Evolutionary conservation across 2,113 vertebrate species (phyloP).

Genomic region (Aramus guarauna): DNA sequence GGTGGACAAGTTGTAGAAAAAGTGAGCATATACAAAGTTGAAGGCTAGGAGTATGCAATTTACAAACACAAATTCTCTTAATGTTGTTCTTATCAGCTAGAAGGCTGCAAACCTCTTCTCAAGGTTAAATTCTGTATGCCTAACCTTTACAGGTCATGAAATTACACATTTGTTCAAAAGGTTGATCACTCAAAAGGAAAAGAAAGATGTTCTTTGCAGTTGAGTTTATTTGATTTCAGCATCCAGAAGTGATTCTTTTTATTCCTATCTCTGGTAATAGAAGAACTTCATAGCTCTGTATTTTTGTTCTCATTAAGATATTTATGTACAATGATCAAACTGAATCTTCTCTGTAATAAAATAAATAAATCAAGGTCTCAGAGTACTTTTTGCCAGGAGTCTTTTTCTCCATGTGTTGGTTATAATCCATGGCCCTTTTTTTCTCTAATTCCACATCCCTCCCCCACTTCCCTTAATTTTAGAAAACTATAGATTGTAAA

Average conservation of each 20-base stretch:
- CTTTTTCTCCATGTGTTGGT: neutral
- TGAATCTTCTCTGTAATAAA: neutral
- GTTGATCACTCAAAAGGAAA: neutral
- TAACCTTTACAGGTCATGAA: neutral
- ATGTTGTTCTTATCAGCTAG: neutral
- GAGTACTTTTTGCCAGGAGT: neutral
- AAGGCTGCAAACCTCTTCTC: neutral
- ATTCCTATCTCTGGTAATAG: neutral
- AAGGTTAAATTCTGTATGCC: neutral
- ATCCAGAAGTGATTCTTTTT: neutral
- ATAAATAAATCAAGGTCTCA: neutral
- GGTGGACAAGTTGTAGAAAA: neutral
- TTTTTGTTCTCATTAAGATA: neutral
- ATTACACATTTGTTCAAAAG: neutral
- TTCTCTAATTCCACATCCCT: accelerated
- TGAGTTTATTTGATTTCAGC: neutral
- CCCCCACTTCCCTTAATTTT: neutral
- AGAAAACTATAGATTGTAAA: neutral
- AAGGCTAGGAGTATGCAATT: neutral
- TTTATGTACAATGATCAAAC: neutral
- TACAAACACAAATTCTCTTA: neutral
- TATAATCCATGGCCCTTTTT: accelerated
- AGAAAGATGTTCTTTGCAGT: neutral
- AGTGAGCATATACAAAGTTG: neutral
- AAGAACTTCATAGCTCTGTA: neutral